Evolutionary conservation across 2,888 invertebrate genomes (phyloP), one percentile per base, ranked within the genome.

Genomic region (Hirtodrosophila alboralis): DNA sequence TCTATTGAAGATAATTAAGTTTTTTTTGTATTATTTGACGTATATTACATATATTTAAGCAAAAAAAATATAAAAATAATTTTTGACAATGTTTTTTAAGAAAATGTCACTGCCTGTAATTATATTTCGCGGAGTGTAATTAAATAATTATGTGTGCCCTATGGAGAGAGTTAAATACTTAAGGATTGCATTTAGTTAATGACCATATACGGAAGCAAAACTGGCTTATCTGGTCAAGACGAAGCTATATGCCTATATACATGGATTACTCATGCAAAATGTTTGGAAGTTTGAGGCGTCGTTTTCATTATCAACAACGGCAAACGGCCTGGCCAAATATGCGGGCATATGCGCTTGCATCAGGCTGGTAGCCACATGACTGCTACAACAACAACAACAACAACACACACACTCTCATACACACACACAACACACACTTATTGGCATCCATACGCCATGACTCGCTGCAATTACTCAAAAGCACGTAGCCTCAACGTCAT

Each of bases 401-500:
- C 48, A 40, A 18, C 41, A 21, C 36, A 44, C 13, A 51, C 14
- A 30, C 41, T 14, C 36, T 38, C 13, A 51, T 10, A 30, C 23
- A 31, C 13, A 30, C 27, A 64, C 28, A 48, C 41, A 27, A 47
- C 30, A 69, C 51, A 63, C 56, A 38, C 70, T 47, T 62, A 61
- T 56, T 56, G 78, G 61, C 78, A 77, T 59, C 75, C 75, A 62
- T 51, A 62, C 36, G 41, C 63, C 60, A 81, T 77, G 77, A 69
- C 53, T 75, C 68, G 80, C 63, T 72, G 79, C 84, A 79, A 86
- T 79, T 79, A 86, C 79, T 62, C 63, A 59, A 59, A 64, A 59
- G 77, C 79, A 81, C 86, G 79, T 76, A 81, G 70, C 76, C 63
- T 61, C 66, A 58, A 43, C 69, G 87, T 77, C 81, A 83, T 83